phyloP scores from a whole-genome alignment of 2,113 vertebrate species.

The Chionodraco myersi region DNA sequence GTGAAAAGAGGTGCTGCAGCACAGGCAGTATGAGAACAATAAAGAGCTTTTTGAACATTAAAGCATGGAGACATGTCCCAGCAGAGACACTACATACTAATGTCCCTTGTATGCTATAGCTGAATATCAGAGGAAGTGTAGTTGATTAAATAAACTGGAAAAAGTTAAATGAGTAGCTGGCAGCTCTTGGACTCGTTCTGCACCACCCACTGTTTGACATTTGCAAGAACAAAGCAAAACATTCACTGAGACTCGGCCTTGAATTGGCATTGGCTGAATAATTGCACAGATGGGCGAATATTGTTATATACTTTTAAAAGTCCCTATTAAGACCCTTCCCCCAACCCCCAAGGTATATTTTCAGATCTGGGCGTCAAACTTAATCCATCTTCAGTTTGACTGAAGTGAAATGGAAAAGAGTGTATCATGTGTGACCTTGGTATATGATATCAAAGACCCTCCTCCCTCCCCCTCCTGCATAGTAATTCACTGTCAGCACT shows the following conservation, averaged over 20 bases:
- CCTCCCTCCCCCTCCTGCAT: not conserved
- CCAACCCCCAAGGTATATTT: not conserved
- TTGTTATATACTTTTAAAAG: not conserved
- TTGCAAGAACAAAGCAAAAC: not conserved
- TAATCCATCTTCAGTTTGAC: constrained; percentile 46
- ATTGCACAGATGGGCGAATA: constrained; percentile 37
- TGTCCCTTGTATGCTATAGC: too few species aligned
- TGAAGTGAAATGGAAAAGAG: constrained; percentile 58
- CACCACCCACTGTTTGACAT: too few species aligned
- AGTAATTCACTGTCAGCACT: constrained; percentile 54
- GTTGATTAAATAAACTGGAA: too few species aligned
- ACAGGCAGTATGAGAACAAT: too few species aligned
- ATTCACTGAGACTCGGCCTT: constrained; percentile 1
- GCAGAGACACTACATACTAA: too few species aligned
- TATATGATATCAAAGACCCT: constrained; percentile 15
- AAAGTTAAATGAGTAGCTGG: too few species aligned
- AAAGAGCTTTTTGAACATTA: too few species aligned
- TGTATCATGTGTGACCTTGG: constrained; percentile 49
- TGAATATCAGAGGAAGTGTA: too few species aligned
- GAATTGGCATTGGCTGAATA: constrained; percentile 6
- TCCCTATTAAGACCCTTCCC: too few species aligned
- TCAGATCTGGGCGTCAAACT: not conserved
- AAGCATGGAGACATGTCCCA: too few species aligned
- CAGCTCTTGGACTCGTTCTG: too few species aligned
- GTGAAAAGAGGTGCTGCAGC: too few species aligned